A percentile compares a stretch with the other conserved stretches of the same genome.
Conservation (phyloP, 2,797 vertebrate species). For the Pangasius sanitwongsei region DNA sequence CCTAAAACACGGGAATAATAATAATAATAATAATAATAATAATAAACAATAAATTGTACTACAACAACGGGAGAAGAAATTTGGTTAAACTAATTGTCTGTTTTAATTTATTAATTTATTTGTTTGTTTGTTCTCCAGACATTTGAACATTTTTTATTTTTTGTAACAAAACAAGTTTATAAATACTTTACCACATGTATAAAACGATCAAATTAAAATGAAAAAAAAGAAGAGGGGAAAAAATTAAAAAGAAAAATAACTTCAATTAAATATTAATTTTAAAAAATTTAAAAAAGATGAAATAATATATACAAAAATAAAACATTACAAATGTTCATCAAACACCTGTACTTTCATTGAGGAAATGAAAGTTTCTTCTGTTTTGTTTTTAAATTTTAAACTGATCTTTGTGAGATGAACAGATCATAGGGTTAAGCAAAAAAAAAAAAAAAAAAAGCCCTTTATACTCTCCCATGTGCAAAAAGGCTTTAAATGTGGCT, state of each 20-base stretch:
- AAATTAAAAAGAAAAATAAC: neutral
- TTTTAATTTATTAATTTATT: neutral
- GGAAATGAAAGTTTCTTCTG: neutral
- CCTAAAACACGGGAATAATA: slow-evolving; percentile 71
- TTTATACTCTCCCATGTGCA: neutral
- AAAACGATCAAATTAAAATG: neutral
- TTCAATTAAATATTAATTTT: neutral
- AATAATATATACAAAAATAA: neutral
- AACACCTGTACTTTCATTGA: neutral
- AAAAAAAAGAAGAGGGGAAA: neutral
- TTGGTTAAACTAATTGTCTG: neutral
- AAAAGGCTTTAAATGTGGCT: neutral
- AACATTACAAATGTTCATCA: neutral
- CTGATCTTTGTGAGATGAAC: neutral
- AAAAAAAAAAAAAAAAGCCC: neutral
- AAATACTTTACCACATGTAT: neutral
- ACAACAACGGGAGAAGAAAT: neutral
- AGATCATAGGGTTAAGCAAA: neutral
- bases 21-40: neutral
- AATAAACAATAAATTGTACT: neutral
- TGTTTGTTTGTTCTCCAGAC: neutral
- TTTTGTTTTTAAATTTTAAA: too few species aligned
- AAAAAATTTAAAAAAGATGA: neutral
- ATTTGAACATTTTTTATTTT: neutral
- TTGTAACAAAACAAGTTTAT: neutral